A percentile compares a stretch with the other conserved stretches of the same genome.
Evolutionary conservation across 92 coral and sea anemone species (phyloP).

Genomic region (Nematostella vectensis): DNA sequence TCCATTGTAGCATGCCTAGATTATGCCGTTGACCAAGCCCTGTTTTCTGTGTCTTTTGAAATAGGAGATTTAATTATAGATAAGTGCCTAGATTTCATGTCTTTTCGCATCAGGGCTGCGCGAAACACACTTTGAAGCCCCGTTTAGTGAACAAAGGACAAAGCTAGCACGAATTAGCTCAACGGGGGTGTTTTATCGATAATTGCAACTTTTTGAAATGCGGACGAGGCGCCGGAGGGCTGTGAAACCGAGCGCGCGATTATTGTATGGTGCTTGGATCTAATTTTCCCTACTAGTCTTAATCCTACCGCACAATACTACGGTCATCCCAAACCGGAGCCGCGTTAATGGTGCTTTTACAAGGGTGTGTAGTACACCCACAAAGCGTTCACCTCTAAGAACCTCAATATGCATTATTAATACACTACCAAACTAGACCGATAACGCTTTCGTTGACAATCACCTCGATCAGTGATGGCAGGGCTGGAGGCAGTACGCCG

Average conservation of each 20-base stretch:
- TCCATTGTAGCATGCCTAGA: too few species aligned
- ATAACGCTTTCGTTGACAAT: too few species aligned
- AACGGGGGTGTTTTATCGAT: neutral
- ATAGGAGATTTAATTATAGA: constrained; percentile 3
- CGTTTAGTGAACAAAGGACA: neutral
- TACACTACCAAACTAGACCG: too few species aligned
- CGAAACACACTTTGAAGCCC: neutral
- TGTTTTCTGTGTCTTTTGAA: neutral
- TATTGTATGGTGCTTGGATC: too few species aligned
- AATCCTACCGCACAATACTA: too few species aligned
- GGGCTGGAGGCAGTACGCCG: neutral
- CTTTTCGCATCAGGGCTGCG: neutral
- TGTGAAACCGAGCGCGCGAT: neutral
- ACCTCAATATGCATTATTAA: too few species aligned
- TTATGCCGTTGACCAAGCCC: neutral
- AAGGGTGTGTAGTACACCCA: too few species aligned
- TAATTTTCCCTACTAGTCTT: too few species aligned
- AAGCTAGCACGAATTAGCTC: neutral
- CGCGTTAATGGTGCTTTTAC: too few species aligned
- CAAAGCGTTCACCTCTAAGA: too few species aligned
- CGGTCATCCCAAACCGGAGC: too few species aligned
- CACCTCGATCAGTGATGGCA: too few species aligned
- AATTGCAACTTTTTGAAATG: neutral
- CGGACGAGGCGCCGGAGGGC: neutral
- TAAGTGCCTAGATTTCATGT: neutral